These are phyloP conservation scores for Rhopalosiphum nymphaeae DNA, from an alignment of 2,888 invertebrate species.

Conservation along the genomic window DNA sequence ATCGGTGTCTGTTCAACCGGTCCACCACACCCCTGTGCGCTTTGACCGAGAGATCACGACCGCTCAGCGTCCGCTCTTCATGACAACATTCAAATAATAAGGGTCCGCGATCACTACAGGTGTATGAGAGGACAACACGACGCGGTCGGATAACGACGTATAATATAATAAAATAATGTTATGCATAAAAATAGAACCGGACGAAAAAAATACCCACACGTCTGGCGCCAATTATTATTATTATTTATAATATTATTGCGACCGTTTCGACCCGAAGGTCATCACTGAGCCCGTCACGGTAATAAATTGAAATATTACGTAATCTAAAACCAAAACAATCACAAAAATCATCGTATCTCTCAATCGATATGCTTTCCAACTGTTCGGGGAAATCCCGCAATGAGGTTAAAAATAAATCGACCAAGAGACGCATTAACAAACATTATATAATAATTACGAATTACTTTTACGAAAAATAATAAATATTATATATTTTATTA, in stretches of 20 bases:
- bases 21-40: neutral
- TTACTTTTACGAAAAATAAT: no score
- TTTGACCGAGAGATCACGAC: conserved; percentile 34
- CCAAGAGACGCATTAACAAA: no score
- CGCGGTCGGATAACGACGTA: neutral
- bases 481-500: no score
- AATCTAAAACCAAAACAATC: no score
- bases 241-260: neutral
- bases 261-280: neutral
- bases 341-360: no score
- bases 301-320: neutral
- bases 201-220: neutral
- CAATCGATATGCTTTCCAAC: no score
- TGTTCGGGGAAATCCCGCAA: no score
- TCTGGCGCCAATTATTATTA: neutral
- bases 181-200: neutral
- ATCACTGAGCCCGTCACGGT: neutral
- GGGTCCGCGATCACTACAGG: neutral
- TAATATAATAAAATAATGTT: neutral
- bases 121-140: neutral
- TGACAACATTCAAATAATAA: neutral
- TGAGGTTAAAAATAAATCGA: no score
- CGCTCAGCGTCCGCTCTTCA: conserved; percentile 27
- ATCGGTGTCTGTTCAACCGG: neutral
- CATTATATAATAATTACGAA: no score